Percentiles rank a stretch among this genome's conserved stretches.
These are phyloP conservation scores for Andrena praecox DNA, from an alignment of 2,888 invertebrate genomes.

Conservation along the genomic window DNA sequence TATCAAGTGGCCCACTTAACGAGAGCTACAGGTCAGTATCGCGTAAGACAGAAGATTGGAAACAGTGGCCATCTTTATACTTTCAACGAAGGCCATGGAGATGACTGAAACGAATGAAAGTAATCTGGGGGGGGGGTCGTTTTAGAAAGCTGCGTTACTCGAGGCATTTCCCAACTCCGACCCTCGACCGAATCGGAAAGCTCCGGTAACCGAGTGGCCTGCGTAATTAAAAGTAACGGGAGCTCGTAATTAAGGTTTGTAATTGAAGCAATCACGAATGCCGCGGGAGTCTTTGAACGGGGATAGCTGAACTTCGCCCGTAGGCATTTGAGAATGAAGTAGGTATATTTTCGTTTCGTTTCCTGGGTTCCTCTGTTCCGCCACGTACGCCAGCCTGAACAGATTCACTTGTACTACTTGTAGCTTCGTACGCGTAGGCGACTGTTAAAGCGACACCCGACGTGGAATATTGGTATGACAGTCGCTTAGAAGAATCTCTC, in stretches of 20 bases:
- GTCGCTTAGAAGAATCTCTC: neutral
- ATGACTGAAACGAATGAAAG: neutral
- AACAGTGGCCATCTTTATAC: neutral
- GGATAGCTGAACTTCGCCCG: slow-evolving; percentile 2
- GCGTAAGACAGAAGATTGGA: too few relatives aligned
- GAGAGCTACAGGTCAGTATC: too few relatives aligned
- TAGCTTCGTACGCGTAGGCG: too few relatives aligned
- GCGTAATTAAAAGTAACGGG: slow-evolving; percentile 60
- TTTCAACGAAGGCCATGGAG: too few relatives aligned
- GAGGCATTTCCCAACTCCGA: neutral
- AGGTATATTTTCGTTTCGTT: too few relatives aligned
- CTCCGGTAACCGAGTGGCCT: neutral
- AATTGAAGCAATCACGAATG: slow-evolving; percentile 57
- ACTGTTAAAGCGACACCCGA: too few relatives aligned
- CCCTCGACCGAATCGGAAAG: neutral
- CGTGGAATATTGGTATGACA: neutral
- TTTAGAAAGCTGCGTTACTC: neutral
- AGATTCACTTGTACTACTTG: too few relatives aligned
- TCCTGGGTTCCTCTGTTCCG: too few relatives aligned
- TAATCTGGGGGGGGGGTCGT: neutral
- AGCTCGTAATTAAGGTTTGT: slow-evolving; percentile 54
- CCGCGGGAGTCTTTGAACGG: slow-evolving; percentile 9
- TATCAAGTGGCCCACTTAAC: neutral
- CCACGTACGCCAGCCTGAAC: too few relatives aligned
- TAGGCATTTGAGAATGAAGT: neutral